Base-by-base conservation (phyloP, 2,888 invertebrate genomes). In the Branchellion lobata region DNA sequence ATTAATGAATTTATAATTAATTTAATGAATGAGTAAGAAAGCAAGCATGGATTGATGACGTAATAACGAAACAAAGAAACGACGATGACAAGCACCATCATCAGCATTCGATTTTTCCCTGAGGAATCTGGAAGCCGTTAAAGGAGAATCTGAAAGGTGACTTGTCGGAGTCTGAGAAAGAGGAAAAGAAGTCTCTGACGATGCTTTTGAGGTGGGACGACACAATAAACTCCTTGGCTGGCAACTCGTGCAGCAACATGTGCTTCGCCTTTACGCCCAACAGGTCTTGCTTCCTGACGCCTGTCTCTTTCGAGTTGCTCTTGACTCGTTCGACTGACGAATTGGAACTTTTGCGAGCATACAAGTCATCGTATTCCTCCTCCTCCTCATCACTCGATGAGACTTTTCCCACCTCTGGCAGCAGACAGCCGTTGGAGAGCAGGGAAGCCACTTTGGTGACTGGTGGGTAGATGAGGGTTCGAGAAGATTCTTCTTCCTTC, bases 191-290 rank as follows among this genome's bases (percentile, higher is more conserved):
- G 24, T 77, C 57, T 27, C 57, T 53, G n/a, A 77, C 77, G 31
- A 65, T 36, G 24, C n/a, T 5, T 65, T 77, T 77, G 33, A 77
- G 27, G 14, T 65, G 77, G 18, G 34, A 57, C 8, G 77, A 77
- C 14, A 77, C 77, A 29, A 77, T 77, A 29, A 77, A 77, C 14
- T 77, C 77, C 40, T 77, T 77, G 36, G 57, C 33, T 1, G 77
- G 77, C 65, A 77, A 24, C 24, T 77, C 29, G 40, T 77, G 77
- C 33, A 77, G 40, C n/a, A 77, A 36, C 18, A 33, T 34, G 3
- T 65, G 61, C 11, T 61, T 57, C 21, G 36, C 27, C 11, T 65
- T 77, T 3, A 77, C 21, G 65, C 61, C 61, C 61, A 77, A 53
- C 31, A 31, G n/a, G 18, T 61, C 77, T 65, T 77, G 47, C 24